Conservation (phyloP, 2,888 invertebrate species). For the Coecobrya sp. region DNA sequence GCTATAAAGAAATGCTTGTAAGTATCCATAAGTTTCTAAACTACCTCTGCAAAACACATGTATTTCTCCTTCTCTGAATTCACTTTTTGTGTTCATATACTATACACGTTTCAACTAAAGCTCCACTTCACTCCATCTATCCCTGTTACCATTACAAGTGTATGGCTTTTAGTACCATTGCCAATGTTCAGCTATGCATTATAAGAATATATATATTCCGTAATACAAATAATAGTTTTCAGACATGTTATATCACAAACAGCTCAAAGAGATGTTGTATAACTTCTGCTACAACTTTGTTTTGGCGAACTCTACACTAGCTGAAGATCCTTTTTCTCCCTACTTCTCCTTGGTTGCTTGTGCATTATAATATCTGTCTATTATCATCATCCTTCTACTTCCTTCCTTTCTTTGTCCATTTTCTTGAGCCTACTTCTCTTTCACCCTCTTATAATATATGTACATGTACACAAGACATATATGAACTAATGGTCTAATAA, state of each 20-base stretch:
- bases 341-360: constrained; percentile 15
- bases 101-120: not conserved
- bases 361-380: constrained; percentile 71
- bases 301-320: constrained; percentile 19
- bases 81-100: not conserved
- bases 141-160: not conserved
- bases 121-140: not conserved
- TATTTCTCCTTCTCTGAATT: constrained; percentile 17
- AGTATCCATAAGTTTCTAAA: constrained; percentile 28
- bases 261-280: not conserved
- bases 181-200: constrained; percentile 2
- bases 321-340: not conserved
- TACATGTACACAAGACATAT: constrained; percentile 66
- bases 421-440: constrained; percentile 41
- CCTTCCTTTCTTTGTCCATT: constrained; percentile 57
- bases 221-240: constrained; percentile 40
- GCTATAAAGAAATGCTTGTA: constrained; percentile 3
- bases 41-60: constrained; percentile 10
- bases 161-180: constrained; percentile 27
- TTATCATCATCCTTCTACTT: constrained; percentile 62
- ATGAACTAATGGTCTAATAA: constrained; percentile 70
- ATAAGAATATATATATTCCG: not conserved
- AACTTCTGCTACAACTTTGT: constrained; percentile 37
- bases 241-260: constrained; percentile 25
- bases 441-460: constrained; percentile 43